phyloP scores from a whole-genome alignment of 2,888 invertebrate species.

The Caenorhabditis angaria region DNA sequence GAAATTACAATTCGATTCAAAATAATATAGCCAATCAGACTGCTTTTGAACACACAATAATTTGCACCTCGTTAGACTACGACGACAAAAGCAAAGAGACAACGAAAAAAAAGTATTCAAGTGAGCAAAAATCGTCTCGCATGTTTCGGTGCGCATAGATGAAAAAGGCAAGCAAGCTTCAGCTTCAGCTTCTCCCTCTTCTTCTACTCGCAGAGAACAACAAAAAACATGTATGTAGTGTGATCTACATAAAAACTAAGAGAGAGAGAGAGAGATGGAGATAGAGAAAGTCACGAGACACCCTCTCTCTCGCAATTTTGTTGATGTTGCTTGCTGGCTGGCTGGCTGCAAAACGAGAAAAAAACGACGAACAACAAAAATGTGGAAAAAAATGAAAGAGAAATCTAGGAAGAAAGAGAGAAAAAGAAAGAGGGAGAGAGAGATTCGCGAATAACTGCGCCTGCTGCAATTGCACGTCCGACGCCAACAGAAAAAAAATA shows the following conservation, averaged over 20 bases:
- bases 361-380: conserved; percentile 9
- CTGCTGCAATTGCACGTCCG: conserved; percentile 19
- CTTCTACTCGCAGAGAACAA: neutral
- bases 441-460: conserved; percentile 9
- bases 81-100: neutral
- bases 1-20: too few relatives aligned
- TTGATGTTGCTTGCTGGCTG: neutral
- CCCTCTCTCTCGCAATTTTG: neutral
- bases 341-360: neutral
- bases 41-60: too few relatives aligned
- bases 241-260: neutral
- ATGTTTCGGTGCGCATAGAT: neutral
- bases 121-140: neutral
- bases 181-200: too few relatives aligned
- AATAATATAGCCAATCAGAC: too few relatives aligned
- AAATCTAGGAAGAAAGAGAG: neutral
- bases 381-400: too few relatives aligned
- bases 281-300: conserved; percentile 1
- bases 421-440: conserved; percentile 3
- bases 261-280: conserved; percentile 1
- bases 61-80: too few relatives aligned
- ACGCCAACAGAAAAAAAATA: conserved; percentile 15
- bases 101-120: neutral
- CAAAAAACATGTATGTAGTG: conserved; percentile 1
- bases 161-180: neutral